These are phyloP conservation scores for Drosophila murphyi DNA, from an alignment of 1,140 invertebrate genomes.

Conservation along the genomic window DNA sequence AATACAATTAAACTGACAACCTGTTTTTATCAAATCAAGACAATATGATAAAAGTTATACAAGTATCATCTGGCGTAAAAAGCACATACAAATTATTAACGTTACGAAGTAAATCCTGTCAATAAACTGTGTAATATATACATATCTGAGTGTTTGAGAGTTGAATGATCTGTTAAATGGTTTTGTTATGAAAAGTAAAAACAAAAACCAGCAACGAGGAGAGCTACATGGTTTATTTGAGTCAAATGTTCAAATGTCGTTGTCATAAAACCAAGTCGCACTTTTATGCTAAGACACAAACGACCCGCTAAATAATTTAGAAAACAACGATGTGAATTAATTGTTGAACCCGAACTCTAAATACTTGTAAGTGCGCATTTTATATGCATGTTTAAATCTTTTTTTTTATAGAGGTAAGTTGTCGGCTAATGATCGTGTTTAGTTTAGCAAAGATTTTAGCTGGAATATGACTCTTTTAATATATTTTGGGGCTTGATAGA, in stretches of 20 bases:
- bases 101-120: conserved; percentile 65
- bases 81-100: conserved; percentile 39
- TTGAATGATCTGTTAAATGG: conserved; percentile 67
- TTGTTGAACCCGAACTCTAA: conserved; percentile 48
- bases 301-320: conserved; percentile 65
- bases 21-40: not conserved
- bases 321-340: conserved; percentile 55
- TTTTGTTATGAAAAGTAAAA: conserved; percentile 21
- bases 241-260: conserved; percentile 13
- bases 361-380: conserved; percentile 14
- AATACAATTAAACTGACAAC: not conserved
- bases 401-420: not conserved
- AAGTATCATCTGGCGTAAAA: conserved; percentile 7
- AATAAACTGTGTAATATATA: conserved; percentile 66
- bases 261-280: conserved; percentile 47
- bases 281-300: conserved; percentile 44
- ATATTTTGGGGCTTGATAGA: not conserved
- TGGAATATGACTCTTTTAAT: conserved; percentile 10
- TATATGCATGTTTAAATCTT: conserved; percentile 12
- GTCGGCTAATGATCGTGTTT: not conserved
- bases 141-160: conserved; percentile 25
- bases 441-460: too few species aligned
- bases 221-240: not conserved
- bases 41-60: conserved; percentile 5
- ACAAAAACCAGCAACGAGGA: conserved; percentile 24